These are phyloP conservation scores for Ectemnius continuus DNA, from an alignment of 2,888 invertebrate species.

Conservation along the genomic window DNA sequence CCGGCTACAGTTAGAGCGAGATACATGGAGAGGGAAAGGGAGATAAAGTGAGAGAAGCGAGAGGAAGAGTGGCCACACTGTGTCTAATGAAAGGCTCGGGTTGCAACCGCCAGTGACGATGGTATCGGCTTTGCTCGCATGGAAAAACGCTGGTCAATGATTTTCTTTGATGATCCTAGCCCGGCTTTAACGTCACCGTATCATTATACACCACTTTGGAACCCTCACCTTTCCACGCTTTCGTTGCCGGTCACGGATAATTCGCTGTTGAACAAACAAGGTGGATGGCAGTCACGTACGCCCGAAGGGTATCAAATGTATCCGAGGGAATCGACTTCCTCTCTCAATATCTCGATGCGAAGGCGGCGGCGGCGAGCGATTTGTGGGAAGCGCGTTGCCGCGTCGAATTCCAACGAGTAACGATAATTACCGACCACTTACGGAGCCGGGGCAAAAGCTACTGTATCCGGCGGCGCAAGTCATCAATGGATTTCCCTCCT, in stretches of 20 bases:
- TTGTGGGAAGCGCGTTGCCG: neutral
- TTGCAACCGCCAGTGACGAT: too few species aligned
- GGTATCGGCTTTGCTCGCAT: too few species aligned
- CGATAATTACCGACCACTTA: neutral
- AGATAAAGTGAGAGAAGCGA: too few species aligned
- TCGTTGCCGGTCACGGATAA: too few species aligned
- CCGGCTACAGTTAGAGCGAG: neutral
- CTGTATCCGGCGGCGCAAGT: too few species aligned
- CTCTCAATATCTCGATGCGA: neutral
- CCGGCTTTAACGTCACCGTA: neutral
- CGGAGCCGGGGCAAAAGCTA: too few species aligned
- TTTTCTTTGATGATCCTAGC: neutral
- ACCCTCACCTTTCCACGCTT: neutral
- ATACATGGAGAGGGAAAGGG: neutral
- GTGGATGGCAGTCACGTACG: too few species aligned
- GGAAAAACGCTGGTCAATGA: neutral
- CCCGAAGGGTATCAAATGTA: neutral
- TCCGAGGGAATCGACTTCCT: neutral
- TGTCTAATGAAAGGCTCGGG: too few species aligned
- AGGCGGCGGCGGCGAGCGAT: neutral
- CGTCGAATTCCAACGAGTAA: neutral
- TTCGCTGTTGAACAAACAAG: too few species aligned
- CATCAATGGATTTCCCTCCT: too few species aligned
- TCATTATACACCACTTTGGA: neutral
- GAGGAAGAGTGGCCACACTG: too few species aligned